Base-by-base conservation (phyloP, 1,140 invertebrate species). In the Centruroides sculpturatus region DNA sequence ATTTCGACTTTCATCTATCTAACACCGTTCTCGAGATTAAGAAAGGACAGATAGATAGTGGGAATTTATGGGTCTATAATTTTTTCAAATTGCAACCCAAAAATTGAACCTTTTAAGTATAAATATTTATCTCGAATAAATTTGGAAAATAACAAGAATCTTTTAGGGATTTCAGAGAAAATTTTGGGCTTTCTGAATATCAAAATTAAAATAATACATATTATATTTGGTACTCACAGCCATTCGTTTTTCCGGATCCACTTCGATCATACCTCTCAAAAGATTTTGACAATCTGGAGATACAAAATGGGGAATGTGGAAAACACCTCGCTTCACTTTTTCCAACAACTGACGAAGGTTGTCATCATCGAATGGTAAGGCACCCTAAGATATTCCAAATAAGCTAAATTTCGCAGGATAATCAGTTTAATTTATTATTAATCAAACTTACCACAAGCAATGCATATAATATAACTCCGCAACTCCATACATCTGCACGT, bases 291-390 rank as follows among this genome's bases (percentile, higher is more conserved):
- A 98, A 76, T 99, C 95, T 3, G 93, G 91, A 7, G 95, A 94
- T 59, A 99, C 95, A 77, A 98, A 98, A 74, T 98, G 93, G 46
- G 96, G 96, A 77, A 98, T 98, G 73, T 98, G 94, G 78, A 98
- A 99, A 65, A 96, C 89, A 35, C 95, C 95, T 60, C 93, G 82
- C 75, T 99, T 99, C 4, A 99, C 95, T 80, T 99, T 99, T 78
- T 99, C 96, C 66, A 99, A 77, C 69, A 99, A 78, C 78, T 98
- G 94, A 66, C 95, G 81, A 64, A 99, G 80, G 77, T 99, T 98
- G 79, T 99, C 96, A 74, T 99, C 96, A 76, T 99, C 96, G 76
- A 99, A 99, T 58, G 96, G 96, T 71, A 99, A 78, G 63, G 95
- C 95, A 59, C 96, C 96, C 78, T 79, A 64, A 11, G 52, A 66